Evolutionary conservation across 2,888 invertebrate species (phyloP).

Genomic region (Oscheius sp.): DNA sequence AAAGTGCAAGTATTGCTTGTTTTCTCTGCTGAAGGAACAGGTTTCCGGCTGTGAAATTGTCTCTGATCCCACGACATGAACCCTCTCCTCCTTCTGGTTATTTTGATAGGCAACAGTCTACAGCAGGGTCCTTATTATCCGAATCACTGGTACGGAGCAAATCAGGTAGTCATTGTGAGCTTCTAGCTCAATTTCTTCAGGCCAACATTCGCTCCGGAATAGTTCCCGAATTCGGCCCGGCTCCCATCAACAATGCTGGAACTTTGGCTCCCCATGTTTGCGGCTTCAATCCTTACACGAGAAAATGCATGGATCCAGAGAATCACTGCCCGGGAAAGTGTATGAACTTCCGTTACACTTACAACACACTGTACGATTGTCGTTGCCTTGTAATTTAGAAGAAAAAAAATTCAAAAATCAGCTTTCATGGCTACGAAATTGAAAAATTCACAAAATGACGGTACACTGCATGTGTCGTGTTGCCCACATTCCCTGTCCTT

Average conservation of each 20-base stretch:
- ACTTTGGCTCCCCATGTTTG: constrained; percentile 63
- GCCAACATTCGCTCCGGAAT: constrained; percentile 53
- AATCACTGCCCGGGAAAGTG: constrained; percentile 61
- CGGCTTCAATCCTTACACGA: constrained; percentile 64
- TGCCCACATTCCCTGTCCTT: too few species aligned
- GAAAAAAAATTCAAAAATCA: constrained; percentile 8
- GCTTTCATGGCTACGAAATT: neutral
- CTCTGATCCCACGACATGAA: constrained; percentile 1
- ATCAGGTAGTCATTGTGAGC: constrained; percentile 46
- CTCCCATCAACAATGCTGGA: constrained; percentile 44
- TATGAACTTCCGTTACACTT: constrained; percentile 68
- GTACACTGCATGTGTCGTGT: neutral
- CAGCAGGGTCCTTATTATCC: constrained; percentile 56
- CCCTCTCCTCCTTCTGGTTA: neutral
- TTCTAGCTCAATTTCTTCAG: constrained; percentile 28
- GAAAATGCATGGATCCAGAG: constrained; percentile 65
- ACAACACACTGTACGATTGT: constrained; percentile 66
- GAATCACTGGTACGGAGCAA: constrained; percentile 65
- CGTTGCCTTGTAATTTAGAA: constrained; percentile 44
- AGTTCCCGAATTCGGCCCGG: constrained; percentile 53
- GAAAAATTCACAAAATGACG: neutral
- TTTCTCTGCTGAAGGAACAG: neutral
- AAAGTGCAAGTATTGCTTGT: constrained; percentile 1
- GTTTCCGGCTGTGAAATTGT: neutral
- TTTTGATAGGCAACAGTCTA: neutral